Evolutionary conservation across 2,888 invertebrate genomes (phyloP).

Genomic region (Agrotis exclamationis): DNA sequence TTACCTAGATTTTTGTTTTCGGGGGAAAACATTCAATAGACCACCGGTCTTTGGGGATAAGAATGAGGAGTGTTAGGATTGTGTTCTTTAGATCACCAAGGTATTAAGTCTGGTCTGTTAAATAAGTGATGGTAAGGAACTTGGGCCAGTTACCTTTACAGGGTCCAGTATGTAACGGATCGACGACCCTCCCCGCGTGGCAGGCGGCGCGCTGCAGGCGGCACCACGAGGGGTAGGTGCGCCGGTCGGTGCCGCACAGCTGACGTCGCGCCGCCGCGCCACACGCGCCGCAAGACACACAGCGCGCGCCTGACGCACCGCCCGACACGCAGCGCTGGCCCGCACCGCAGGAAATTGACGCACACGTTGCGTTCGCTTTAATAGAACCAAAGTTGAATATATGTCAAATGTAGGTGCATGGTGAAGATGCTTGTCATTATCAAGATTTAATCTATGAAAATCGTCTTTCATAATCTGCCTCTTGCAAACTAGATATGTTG

Average conservation of each 20-base stretch:
- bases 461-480: no score
- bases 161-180: constrained; percentile 93
- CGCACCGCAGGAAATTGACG: constrained; percentile 79
- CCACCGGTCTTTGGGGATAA: no score
- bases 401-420: no score
- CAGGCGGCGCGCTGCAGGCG: constrained; percentile 95
- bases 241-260: constrained; percentile 94
- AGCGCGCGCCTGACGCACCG: constrained; percentile 84
- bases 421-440: no score
- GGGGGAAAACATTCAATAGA: no score
- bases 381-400: no score
- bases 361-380: constrained; percentile 88
- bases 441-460: no score
- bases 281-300: constrained; percentile 80
- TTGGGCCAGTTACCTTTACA: constrained; percentile 84
- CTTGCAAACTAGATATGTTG: no score
- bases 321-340: constrained; percentile 85
- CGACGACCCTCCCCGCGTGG: constrained; percentile 93
- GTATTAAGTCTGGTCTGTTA: no score
- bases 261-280: constrained; percentile 83
- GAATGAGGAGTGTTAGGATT: no score
- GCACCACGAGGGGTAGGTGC: constrained; percentile 95
- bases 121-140: not conserved
- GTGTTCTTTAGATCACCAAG: no score
- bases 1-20: no score